Evolutionary conservation across 2,113 vertebrate genomes (phyloP).

Genomic region (Marmota flaviventris): DNA sequence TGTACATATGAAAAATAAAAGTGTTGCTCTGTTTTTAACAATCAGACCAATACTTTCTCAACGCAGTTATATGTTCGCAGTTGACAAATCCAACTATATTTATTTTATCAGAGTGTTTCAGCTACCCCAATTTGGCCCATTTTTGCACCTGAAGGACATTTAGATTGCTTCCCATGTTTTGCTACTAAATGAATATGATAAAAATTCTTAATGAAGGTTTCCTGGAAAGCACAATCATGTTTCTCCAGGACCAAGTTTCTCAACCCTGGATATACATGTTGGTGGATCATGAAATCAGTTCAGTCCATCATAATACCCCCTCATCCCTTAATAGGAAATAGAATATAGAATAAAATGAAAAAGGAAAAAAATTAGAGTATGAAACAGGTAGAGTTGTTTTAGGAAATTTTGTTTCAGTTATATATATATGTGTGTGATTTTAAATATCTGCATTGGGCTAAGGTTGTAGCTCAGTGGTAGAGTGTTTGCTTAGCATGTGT

Average conservation of each 20-base stretch:
- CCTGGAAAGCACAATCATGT: neutral
- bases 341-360: neutral
- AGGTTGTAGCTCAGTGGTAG: too few relatives aligned
- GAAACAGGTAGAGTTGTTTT: neutral
- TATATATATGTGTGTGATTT: neutral
- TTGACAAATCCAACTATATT: neutral
- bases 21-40: neutral
- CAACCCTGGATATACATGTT: neutral
- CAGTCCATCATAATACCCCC: neutral
- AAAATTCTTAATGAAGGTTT: neutral
- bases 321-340: neutral
- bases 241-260: neutral
- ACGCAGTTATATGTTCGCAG: neutral
- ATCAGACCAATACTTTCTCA: neutral
- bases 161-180: neutral
- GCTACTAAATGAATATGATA: neutral
- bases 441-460: neutral
- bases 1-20: neutral
- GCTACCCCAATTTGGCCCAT: neutral
- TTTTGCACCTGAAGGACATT: neutral
- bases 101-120: neutral
- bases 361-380: neutral
- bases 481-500: neutral
- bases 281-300: neutral
- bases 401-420: conserved; percentile 32